Evolutionary conservation across 2,888 invertebrate genomes (phyloP), one percentile per base, ranked within the genome.

Genomic region (Apantesis nais): DNA sequence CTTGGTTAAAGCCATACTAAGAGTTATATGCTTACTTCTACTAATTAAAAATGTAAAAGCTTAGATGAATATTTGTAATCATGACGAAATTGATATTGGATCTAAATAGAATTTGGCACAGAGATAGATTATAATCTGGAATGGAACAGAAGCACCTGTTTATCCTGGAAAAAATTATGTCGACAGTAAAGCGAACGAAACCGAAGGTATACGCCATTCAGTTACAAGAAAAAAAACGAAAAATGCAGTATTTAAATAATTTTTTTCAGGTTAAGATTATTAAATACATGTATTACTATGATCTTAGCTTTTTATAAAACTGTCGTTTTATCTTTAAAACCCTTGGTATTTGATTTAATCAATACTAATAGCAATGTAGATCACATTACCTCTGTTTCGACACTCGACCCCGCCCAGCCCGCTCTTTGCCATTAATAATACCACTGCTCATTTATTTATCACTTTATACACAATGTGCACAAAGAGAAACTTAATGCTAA

Each of bases 371-470:
- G 70, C 72, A 69, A 77, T 74, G 77, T 74, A 70, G 22, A 52
- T 52, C 79, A 76, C 67, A 74, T 77, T 73, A 75, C 70, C 72
- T 73, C 74, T 81, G 80, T 85, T 82, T 77, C 71, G 73, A 74
- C 75, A 77, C 75, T 75, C 66, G 69, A 79, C 58, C 31, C 90
- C 90, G 89, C 91, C 87, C 84, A 84, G 88, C 80, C 85, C 90
- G 88, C 90, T 90, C 89, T 86, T 82, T 70, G 58, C 75, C 48
- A 80, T 79, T 84, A 82, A 81, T 85, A 83, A 81, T 69, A 37
- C 39, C 52, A 25, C 29, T 62, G 64, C 34, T 64, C 34, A 41
- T 71, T 48, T 48, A 22, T 48, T 29, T 29, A 14, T 16, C 12
- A 25, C 16, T 14, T 41, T 7, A 44, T 44, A 0, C 19, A 44